Evolutionary conservation across 2,113 vertebrate genomes (phyloP).

Genomic region (Erpornis zantholeuca): DNA sequence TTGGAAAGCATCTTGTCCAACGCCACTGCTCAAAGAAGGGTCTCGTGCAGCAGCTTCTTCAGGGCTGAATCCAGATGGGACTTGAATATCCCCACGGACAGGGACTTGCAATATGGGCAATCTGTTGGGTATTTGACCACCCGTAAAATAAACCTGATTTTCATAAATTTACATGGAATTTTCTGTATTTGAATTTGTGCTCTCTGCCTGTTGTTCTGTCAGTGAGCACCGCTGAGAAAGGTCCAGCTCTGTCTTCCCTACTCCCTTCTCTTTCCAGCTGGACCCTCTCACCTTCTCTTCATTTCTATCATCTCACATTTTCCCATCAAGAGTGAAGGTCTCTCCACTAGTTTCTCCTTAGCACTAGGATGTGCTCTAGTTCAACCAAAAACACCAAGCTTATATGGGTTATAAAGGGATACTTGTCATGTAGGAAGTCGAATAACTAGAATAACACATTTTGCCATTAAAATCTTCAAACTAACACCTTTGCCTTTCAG

Average conservation of each 20-base stretch:
- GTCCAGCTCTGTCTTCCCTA: neutral
- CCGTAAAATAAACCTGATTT: neutral
- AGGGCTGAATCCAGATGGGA: neutral
- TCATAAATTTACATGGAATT: neutral
- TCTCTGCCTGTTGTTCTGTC: neutral
- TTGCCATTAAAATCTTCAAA: neutral
- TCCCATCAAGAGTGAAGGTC: neutral
- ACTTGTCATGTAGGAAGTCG: neutral
- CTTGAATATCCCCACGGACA: neutral
- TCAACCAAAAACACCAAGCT: neutral
- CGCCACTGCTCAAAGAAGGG: fast-evolving
- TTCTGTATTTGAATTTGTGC: neutral
- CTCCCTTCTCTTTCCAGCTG: neutral
- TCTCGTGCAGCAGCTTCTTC: neutral
- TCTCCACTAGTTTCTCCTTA: neutral
- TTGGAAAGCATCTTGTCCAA: neutral
- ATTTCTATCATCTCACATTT: neutral
- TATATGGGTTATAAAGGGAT: neutral
- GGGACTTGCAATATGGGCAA: neutral
- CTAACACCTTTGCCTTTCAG: neutral
- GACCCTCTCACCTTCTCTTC: neutral
- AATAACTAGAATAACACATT: neutral
- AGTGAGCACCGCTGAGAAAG: neutral
- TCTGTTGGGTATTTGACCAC: neutral
- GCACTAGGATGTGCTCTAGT: neutral